Evolutionary conservation across 2,113 vertebrate species (phyloP).

Genomic region (Mobula birostris): DNA sequence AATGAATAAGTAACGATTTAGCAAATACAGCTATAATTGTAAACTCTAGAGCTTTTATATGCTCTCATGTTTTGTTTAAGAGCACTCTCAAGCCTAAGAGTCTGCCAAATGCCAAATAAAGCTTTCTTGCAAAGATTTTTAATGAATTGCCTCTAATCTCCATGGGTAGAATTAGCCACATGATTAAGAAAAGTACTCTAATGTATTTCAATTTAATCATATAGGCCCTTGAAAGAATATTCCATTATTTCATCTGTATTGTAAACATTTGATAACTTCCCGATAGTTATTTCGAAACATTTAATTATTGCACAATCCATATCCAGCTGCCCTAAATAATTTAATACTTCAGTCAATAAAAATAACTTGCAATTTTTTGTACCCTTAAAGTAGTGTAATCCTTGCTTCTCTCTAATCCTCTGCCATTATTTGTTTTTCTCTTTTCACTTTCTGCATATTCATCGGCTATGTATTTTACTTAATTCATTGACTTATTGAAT

Average conservation of each 20-base stretch:
- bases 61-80: not conserved
- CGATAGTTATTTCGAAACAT: not conserved
- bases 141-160: not conserved
- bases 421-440: too few species aligned
- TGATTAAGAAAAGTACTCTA: too few species aligned
- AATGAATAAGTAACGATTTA: not conserved
- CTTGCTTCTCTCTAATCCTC: too few species aligned
- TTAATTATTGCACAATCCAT: not conserved
- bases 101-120: not conserved
- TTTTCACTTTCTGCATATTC: too few species aligned
- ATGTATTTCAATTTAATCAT: not conserved
- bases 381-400: too few species aligned
- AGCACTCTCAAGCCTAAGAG: not conserved
- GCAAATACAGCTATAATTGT: not conserved
- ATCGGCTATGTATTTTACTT: too few species aligned
- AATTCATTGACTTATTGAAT: too few species aligned
- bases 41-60: not conserved
- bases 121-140: not conserved
- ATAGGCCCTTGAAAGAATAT: constrained; percentile 8
- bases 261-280: not conserved
- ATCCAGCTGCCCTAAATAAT: not conserved
- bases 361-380: too few species aligned
- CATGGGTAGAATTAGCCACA: not conserved
- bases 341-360: not conserved
- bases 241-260: not conserved